phyloP scores from a whole-genome alignment of 1,140 invertebrate species.

The Neocloeon triangulifer region DNA sequence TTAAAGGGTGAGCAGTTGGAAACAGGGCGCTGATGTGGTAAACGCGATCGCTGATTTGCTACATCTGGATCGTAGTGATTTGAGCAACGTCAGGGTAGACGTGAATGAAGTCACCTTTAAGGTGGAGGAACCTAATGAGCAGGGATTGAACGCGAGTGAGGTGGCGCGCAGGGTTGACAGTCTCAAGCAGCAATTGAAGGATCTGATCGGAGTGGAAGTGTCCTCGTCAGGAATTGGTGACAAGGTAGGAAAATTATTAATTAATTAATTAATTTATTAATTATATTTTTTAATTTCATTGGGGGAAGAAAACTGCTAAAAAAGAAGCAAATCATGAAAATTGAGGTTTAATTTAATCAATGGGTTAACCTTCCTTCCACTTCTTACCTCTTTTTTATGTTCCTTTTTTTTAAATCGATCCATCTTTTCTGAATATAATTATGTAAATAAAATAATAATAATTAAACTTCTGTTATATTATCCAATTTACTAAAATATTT shows the following conservation, averaged over 20 bases:
- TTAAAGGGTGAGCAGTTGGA: conserved; percentile 19
- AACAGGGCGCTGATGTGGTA: conserved; percentile 28
- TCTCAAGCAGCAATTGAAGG: conserved; percentile 31
- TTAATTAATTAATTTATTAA: conserved; percentile 5
- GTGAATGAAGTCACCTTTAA: conserved; percentile 60
- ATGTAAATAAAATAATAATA: no score
- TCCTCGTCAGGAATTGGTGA: conserved; percentile 53
- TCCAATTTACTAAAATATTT: no score
- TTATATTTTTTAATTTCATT: conserved; percentile 1
- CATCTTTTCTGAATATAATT: no score
- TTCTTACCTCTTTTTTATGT: no score
- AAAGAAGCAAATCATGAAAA: no score
- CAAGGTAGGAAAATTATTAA: conserved; percentile 33
- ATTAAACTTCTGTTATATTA: no score
- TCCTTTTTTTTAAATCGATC: no score
- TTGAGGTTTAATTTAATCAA: no score
- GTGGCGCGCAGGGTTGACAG: conserved; percentile 41
- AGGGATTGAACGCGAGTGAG: conserved; percentile 41
- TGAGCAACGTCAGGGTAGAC: conserved; percentile 38
- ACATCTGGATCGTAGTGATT: conserved; percentile 25
- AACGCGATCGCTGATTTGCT: conserved; percentile 31
- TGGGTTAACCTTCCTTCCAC: no score
- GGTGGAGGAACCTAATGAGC: conserved; percentile 45
- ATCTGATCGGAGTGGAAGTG: conserved; percentile 34
- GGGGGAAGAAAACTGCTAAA: no score